phyloP scores from a whole-genome alignment of 2,113 vertebrate genomes.

The Puffinus mauretanicus region DNA sequence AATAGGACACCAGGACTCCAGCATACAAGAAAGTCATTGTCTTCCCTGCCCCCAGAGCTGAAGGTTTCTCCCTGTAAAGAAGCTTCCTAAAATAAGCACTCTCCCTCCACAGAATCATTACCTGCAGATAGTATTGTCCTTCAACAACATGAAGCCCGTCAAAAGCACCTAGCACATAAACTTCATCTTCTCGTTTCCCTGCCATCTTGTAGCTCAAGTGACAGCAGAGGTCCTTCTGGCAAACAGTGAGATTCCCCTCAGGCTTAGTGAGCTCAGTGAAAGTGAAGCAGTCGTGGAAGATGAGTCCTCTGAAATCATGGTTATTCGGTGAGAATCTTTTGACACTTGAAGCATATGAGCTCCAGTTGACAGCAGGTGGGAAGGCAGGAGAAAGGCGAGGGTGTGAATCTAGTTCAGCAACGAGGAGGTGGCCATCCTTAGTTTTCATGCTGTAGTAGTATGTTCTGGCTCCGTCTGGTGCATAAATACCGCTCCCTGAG shows the following conservation, averaged over 20 bases:
- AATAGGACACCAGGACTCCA: neutral
- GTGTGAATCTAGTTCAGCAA: slow-evolving; percentile 56
- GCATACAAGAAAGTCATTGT: neutral
- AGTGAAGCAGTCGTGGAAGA: slow-evolving; percentile 70
- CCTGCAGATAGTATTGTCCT: slow-evolving; percentile 75
- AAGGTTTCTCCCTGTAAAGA: neutral
- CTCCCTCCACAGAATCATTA: neutral
- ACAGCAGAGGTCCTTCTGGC: slow-evolving; percentile 74
- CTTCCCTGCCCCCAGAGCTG: neutral
- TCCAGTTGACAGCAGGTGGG: slow-evolving; percentile 40
- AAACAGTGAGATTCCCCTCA: slow-evolving; percentile 49
- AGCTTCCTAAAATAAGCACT: neutral
- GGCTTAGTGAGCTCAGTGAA: slow-evolving; percentile 51
- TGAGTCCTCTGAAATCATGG: slow-evolving; percentile 28
- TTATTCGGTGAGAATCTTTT: neutral
- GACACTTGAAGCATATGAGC: slow-evolving; percentile 21
- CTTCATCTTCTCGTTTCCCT: slow-evolving; percentile 56
- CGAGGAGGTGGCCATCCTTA: slow-evolving; percentile 60
- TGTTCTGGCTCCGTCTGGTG: slow-evolving; percentile 24
- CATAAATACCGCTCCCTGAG: slow-evolving; percentile 73
- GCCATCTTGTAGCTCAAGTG: slow-evolving; percentile 66
- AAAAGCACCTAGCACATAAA: slow-evolving; percentile 67
- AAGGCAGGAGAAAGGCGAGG: slow-evolving; percentile 29
- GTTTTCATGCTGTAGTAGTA: slow-evolving; percentile 71
- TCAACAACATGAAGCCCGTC: slow-evolving; percentile 67